Percentiles rank a stretch among this genome's conserved stretches.
Evolutionary conservation across 2,888 invertebrate species (phyloP).

Genomic region (Cerceris ruficornis): DNA sequence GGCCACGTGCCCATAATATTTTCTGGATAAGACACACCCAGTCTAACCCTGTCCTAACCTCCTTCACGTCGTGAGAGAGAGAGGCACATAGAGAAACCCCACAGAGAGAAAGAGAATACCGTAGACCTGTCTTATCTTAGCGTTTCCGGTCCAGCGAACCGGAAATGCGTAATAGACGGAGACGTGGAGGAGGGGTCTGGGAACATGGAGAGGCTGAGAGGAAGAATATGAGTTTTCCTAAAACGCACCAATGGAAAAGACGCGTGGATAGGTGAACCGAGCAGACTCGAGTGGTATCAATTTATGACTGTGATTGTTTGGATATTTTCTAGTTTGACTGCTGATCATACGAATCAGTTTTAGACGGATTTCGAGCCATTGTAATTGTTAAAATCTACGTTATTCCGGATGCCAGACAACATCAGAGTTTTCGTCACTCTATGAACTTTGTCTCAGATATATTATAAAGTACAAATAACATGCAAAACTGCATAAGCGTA

Average conservation of each 20-base stretch:
- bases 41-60: conserved; percentile 58
- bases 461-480: too few relatives aligned
- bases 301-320: too few relatives aligned
- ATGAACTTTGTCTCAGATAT: too few relatives aligned
- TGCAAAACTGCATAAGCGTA: too few relatives aligned
- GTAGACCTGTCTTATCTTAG: conserved; percentile 79
- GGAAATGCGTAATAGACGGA: conserved; percentile 81
- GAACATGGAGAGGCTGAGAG: conserved; percentile 51
- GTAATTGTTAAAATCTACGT: too few relatives aligned
- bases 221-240: conserved; percentile 58
- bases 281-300: too few relatives aligned
- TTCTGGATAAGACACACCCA: conserved; percentile 73
- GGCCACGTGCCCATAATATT: conserved; percentile 75
- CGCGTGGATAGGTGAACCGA: conserved; percentile 22
- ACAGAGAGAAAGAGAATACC: conserved; percentile 36
- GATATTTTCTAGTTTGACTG: too few relatives aligned
- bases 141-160: conserved; percentile 81
- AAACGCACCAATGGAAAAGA: conserved; percentile 54
- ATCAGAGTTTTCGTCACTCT: too few relatives aligned
- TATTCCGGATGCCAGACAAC: too few relatives aligned
- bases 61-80: conserved; percentile 59
- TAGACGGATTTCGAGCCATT: too few relatives aligned
- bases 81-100: background rate
- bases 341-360: too few relatives aligned
- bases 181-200: conserved; percentile 67